phyloP scores from a whole-genome alignment of 1,140 invertebrate genomes.

The Adelges cooleyi region DNA sequence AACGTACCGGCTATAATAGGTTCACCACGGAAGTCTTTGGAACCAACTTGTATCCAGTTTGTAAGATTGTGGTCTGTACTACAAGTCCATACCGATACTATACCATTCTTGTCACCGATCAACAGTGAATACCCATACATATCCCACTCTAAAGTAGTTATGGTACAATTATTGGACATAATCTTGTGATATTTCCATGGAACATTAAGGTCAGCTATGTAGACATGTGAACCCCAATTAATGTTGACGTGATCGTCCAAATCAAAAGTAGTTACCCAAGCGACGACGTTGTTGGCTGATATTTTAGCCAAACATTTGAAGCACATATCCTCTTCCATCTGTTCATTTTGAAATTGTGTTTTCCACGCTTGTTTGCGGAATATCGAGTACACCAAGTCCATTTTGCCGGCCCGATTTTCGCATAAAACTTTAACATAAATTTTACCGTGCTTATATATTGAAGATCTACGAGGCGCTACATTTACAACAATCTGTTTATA shows the following conservation, averaged over 20 bases:
- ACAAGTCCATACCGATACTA: conserved; percentile 62
- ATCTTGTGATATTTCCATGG: conserved; percentile 69
- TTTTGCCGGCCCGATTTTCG: not conserved
- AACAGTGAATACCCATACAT: conserved; percentile 63
- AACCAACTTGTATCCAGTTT: conserved; percentile 47
- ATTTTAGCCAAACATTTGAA: conserved; percentile 41
- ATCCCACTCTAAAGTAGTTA: conserved; percentile 77
- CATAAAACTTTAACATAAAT: not conserved
- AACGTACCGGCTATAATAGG: conserved; percentile 66
- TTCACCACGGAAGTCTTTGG: conserved; percentile 53
- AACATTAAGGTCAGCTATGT: conserved; percentile 74
- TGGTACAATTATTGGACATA: conserved; percentile 42
- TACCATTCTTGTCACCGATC: conserved; percentile 59
- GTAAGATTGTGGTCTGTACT: conserved; percentile 63
- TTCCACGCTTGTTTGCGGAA: conserved; percentile 25
- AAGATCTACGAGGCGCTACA: not conserved
- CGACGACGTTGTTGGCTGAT: conserved; percentile 65
- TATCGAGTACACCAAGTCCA: conserved; percentile 28
- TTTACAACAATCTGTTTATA: not conserved
- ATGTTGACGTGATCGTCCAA: conserved; percentile 51
- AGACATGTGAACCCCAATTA: conserved; percentile 65
- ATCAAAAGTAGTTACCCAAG: conserved; percentile 62
- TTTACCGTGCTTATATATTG: not conserved
- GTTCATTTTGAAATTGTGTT: conserved; percentile 28
- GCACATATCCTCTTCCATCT: conserved; percentile 40